Evolutionary conservation across 2,113 vertebrate genomes (phyloP).

Genomic region (Daubentonia madagascariensis): DNA sequence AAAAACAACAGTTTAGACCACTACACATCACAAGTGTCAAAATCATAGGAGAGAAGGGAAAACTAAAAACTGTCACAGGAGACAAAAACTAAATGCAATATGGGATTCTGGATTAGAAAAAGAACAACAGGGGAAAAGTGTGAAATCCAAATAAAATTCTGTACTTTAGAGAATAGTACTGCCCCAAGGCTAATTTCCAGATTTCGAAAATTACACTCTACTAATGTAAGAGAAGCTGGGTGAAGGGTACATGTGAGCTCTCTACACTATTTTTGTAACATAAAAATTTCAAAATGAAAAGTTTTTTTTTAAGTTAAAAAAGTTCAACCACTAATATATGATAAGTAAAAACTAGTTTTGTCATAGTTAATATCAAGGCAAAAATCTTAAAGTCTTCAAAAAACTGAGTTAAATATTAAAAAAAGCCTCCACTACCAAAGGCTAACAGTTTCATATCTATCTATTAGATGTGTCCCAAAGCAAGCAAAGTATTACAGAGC

Average conservation of each 20-base stretch:
- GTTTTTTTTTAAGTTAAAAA: not conserved
- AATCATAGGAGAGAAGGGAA: not conserved
- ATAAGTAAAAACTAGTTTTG: not conserved
- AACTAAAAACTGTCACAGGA: not conserved
- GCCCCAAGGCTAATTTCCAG: not conserved
- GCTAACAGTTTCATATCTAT: not conserved
- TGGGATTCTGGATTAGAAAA: not conserved
- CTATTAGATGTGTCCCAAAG: not conserved
- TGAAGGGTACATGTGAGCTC: not conserved
- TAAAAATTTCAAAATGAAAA: slow-evolving; percentile 5
- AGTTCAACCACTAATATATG: not conserved
- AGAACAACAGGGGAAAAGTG: not conserved
- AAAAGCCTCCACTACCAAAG: not conserved
- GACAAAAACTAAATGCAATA: not conserved
- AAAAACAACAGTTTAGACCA: not conserved
- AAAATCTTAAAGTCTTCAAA: not conserved
- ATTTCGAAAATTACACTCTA: not conserved
- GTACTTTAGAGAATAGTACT: not conserved
- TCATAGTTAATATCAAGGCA: not conserved
- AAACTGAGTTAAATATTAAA: not conserved
- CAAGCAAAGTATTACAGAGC: not conserved
- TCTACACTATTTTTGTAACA: not conserved
- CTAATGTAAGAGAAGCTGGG: not conserved
- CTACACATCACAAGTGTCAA: not conserved
- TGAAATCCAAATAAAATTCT: not conserved